These are phyloP conservation scores for Brenthis daphne DNA, from an alignment of 2,888 invertebrate species.

Conservation along the genomic window DNA sequence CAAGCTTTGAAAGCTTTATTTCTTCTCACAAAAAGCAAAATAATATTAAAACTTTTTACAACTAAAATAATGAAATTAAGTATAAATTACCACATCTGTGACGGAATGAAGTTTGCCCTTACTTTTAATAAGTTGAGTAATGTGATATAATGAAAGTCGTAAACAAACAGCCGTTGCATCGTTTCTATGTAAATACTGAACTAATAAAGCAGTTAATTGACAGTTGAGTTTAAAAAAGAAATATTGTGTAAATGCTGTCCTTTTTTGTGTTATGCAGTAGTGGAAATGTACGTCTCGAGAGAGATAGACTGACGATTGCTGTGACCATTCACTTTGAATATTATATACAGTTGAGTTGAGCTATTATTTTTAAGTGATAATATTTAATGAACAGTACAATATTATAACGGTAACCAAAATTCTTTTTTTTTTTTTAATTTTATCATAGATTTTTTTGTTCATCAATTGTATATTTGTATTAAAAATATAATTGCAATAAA, in stretches of 20 bases:
- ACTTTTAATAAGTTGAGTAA: conserved; percentile 48
- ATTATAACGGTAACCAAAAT: no score
- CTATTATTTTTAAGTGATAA: conserved; percentile 5
- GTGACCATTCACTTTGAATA: neutral
- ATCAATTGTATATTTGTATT: no score
- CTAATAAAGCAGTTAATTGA: conserved; percentile 43
- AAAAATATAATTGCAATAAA: no score
- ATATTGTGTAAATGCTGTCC: conserved; percentile 31
- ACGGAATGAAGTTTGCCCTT: conserved; percentile 25
- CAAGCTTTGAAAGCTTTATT: no score
- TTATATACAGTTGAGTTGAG: neutral
- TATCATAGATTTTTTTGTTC: no score
- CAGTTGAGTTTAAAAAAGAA: conserved; percentile 38
- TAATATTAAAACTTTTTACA: conserved; percentile 10
- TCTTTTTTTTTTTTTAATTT: no score
- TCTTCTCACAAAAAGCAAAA: neutral
- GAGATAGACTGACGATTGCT: conserved; percentile 19
- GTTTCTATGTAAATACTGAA: conserved; percentile 47
- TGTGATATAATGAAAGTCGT: conserved; percentile 48
- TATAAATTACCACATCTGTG: conserved; percentile 36
- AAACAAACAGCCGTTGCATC: conserved; percentile 46
- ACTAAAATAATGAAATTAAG: conserved; percentile 25
- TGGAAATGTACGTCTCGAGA: neutral
- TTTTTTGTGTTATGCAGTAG: neutral
- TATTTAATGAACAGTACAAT: neutral